Evolutionary conservation across 2,888 invertebrate species (phyloP).

Genomic region (Spodoptera picta): DNA sequence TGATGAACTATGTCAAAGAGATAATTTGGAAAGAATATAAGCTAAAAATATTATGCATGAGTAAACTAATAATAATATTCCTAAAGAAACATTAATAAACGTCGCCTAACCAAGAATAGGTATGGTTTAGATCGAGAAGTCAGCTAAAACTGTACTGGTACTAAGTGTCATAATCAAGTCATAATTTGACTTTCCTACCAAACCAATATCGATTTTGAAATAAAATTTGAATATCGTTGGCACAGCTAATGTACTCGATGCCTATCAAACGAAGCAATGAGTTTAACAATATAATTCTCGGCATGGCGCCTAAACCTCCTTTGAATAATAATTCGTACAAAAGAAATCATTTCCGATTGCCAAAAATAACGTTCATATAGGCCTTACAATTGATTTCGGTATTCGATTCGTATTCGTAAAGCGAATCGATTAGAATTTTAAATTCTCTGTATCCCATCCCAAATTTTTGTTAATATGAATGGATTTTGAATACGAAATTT

Average conservation of each 20-base stretch:
- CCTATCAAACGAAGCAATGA: conserved; percentile 44
- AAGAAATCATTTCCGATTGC: conserved; percentile 73
- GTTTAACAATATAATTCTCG: conserved; percentile 56
- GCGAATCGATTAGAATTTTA: conserved; percentile 67
- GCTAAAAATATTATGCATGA: too few species aligned
- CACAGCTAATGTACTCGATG: conserved; percentile 53
- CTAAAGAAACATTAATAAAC: too few species aligned
- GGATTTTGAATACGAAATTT: conserved; percentile 75
- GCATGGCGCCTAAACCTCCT: conserved; percentile 59
- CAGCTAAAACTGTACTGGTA: too few species aligned
- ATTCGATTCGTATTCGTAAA: conserved; percentile 67
- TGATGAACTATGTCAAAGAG: not conserved
- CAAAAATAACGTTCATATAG: conserved; percentile 62
- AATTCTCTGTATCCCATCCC: conserved; percentile 68
- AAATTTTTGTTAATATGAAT: conserved; percentile 81
- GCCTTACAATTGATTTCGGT: conserved; percentile 59
- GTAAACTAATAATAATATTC: too few species aligned
- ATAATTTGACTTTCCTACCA: conserved; percentile 17
- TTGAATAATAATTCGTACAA: conserved; percentile 66
- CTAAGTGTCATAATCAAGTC: conserved; percentile 5
- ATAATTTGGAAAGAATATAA: conserved; percentile 1
- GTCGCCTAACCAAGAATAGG: too few species aligned
- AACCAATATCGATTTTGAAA: conserved; percentile 39
- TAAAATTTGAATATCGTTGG: conserved; percentile 50
- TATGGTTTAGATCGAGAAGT: too few species aligned